Evolutionary conservation across 2,113 vertebrate genomes (phyloP).

Genomic region (Tachysurus fulvidraco): DNA sequence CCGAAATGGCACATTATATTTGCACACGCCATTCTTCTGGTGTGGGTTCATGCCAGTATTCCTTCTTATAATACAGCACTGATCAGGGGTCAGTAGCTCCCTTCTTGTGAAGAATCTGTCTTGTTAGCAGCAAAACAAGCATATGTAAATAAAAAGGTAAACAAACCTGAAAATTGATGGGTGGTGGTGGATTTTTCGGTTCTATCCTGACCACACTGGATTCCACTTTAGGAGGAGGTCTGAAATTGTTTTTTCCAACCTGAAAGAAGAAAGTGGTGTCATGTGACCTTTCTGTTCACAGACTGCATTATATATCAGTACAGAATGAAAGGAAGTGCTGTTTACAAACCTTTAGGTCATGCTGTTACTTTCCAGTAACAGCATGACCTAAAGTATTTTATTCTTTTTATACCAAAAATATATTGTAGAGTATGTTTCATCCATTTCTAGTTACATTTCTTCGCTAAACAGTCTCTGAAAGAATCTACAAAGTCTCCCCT

Average conservation of each 20-base stretch:
- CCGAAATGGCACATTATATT: not conserved
- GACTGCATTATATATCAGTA: not conserved
- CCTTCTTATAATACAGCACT: not conserved
- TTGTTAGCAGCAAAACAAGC: not conserved
- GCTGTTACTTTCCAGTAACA: not conserved
- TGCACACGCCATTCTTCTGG: not conserved
- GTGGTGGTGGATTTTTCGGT: conserved; percentile 94
- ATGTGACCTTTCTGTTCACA: not conserved
- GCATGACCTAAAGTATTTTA: not conserved
- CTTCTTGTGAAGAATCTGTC: not conserved
- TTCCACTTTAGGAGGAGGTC: conserved; percentile 97
- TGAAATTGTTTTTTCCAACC: conserved; percentile 98
- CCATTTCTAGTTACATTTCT: not conserved
- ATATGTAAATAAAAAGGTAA: not conserved
- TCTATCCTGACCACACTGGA: conserved; percentile 97
- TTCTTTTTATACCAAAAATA: not conserved
- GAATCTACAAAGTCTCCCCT: not conserved
- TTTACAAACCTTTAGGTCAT: not conserved
- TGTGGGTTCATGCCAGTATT: not conserved
- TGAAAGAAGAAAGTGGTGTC: not conserved
- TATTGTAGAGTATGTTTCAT: not conserved
- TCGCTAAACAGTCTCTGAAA: not conserved
- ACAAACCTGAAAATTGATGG: conserved; percentile 90
- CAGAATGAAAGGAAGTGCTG: not conserved
- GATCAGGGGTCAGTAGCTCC: not conserved